Conservation (phyloP, 1,140 invertebrate genomes). For the Diprion similis region DNA sequence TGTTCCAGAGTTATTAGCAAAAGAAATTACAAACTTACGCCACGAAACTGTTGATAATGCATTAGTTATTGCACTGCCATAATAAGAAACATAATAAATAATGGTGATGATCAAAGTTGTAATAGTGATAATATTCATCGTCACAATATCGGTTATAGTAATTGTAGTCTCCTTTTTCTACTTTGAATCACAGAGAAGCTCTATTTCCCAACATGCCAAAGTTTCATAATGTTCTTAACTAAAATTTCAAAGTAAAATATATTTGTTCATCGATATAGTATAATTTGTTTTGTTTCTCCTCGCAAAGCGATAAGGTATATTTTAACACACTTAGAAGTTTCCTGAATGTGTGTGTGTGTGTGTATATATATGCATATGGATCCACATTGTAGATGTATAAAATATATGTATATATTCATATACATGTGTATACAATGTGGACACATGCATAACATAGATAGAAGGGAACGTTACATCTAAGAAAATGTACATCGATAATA, state of each 20-base stretch:
- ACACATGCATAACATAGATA: slow-evolving; percentile 34
- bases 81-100: slow-evolving; percentile 20
- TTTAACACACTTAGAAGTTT: slow-evolving; percentile 54
- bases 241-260: slow-evolving; percentile 50
- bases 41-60: slow-evolving; percentile 38
- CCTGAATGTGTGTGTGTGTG: slow-evolving; percentile 47
- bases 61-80: slow-evolving; percentile 28
- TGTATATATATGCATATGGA: no score
- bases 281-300: slow-evolving; percentile 28
- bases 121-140: background rate
- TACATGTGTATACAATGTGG: no score
- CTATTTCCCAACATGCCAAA: slow-evolving; percentile 38
- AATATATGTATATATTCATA: no score
- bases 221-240: slow-evolving; percentile 41
- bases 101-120: slow-evolving; percentile 17
- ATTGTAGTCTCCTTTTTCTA: slow-evolving; percentile 27
- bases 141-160: slow-evolving; percentile 3
- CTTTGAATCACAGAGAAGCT: slow-evolving; percentile 51
- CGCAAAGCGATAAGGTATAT: slow-evolving; percentile 42
- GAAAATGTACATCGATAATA: slow-evolving; percentile 51
- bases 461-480: slow-evolving; percentile 41
- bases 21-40: slow-evolving; percentile 41
- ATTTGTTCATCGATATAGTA: slow-evolving; percentile 36
- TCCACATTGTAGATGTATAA: no score
- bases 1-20: slow-evolving; percentile 42